Percentiles rank a stretch among this genome's conserved stretches.
phyloP scores from a whole-genome alignment of 2,113 vertebrate species.

The Leucoraja erinaceus region DNA sequence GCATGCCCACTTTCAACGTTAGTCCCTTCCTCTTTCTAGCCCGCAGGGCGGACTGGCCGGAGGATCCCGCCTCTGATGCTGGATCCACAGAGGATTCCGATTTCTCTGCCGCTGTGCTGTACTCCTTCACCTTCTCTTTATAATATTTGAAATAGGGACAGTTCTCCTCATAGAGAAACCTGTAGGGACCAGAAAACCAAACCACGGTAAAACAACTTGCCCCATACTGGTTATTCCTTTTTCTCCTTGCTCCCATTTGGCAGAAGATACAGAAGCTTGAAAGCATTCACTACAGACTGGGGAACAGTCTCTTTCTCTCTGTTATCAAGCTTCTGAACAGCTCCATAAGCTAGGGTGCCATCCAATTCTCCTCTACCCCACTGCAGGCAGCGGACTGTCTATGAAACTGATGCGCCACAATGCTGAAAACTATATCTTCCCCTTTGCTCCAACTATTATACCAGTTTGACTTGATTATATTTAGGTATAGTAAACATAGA shows the following conservation, averaged over 20 bases:
- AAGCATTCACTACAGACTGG: too few relatives aligned
- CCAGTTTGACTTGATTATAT: too few relatives aligned
- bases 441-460: too few relatives aligned
- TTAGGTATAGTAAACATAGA: too few relatives aligned
- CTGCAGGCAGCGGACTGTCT: too few relatives aligned
- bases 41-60: not conserved
- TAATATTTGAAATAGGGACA: slow-evolving; percentile 75
- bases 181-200: slow-evolving; percentile 43
- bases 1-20: slow-evolving; percentile 33
- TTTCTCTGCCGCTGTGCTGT: slow-evolving; percentile 49
- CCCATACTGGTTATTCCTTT: too few relatives aligned
- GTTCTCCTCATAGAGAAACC: slow-evolving; percentile 83
- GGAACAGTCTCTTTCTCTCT: too few relatives aligned
- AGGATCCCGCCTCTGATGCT: not conserved
- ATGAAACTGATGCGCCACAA: too few relatives aligned
- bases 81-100: not conserved
- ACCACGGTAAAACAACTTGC: not conserved
- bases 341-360: too few relatives aligned
- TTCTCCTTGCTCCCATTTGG: not conserved
- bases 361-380: too few relatives aligned
- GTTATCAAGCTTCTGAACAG: too few relatives aligned
- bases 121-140: slow-evolving; percentile 78
- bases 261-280: not conserved
- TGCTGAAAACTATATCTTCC: too few relatives aligned
- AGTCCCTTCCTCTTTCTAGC: slow-evolving; percentile 19